phyloP scores from a whole-genome alignment of 2,888 invertebrate species.

The Alitta virens region DNA sequence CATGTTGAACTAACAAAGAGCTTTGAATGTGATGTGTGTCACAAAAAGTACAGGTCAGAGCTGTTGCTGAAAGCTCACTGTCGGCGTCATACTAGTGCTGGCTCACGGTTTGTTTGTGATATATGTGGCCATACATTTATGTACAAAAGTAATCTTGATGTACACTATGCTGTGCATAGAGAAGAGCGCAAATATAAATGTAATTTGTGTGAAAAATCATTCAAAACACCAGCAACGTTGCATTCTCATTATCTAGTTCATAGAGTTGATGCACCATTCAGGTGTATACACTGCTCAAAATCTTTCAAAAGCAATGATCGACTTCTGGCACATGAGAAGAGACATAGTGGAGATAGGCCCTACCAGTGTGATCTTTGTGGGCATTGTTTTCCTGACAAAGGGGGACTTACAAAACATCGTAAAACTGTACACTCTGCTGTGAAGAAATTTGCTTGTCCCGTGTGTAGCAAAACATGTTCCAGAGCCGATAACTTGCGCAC shows the following conservation, averaged over 20 bases:
- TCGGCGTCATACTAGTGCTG: slow-evolving; percentile 35
- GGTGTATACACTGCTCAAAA: slow-evolving; percentile 40
- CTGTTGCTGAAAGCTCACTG: slow-evolving; percentile 38
- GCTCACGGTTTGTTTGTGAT: slow-evolving; percentile 31
- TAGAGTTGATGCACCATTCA: slow-evolving; percentile 35
- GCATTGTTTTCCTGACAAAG: slow-evolving; percentile 43
- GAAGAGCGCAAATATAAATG: slow-evolving; percentile 39
- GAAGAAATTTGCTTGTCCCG: slow-evolving; percentile 43
- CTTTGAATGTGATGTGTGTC: slow-evolving; percentile 41
- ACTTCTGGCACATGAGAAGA: slow-evolving; percentile 32
- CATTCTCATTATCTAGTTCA: slow-evolving; percentile 47
- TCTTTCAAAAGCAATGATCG: slow-evolving; percentile 35
- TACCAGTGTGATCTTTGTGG: slow-evolving; percentile 34
- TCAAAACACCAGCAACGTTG: slow-evolving; percentile 45
- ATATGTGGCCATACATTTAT: slow-evolving; percentile 33
- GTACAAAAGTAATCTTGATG: slow-evolving; percentile 46
- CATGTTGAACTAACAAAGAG: slow-evolving; percentile 20
- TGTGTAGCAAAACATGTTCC: slow-evolving; percentile 44
- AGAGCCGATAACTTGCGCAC: slow-evolving; percentile 46
- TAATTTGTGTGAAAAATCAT: slow-evolving; percentile 40
- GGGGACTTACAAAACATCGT: slow-evolving; percentile 46
- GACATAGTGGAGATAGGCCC: slow-evolving; percentile 34
- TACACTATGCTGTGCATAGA: slow-evolving; percentile 44
- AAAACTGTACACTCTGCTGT: slow-evolving; percentile 41
- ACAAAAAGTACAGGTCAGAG: slow-evolving; percentile 44